These are phyloP conservation scores for Megastigmus dorsalis DNA, from an alignment of 2,888 invertebrate genomes.

Conservation along the genomic window DNA sequence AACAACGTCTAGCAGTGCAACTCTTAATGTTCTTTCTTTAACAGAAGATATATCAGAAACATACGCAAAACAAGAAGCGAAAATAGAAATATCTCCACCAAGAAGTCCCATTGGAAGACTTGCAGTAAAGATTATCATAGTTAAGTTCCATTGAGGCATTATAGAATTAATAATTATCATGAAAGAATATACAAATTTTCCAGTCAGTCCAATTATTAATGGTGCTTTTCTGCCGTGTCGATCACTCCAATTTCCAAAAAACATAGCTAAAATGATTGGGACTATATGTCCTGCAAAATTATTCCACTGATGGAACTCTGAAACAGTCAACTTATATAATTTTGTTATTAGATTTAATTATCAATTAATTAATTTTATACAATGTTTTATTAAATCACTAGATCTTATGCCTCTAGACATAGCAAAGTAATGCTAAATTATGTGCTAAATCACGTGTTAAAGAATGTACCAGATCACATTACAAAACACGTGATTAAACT, in stretches of 20 bases:
- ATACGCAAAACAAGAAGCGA: conserved; percentile 87
- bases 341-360: no score
- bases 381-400: no score
- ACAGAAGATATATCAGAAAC: conserved; percentile 85
- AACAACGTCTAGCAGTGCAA: no score
- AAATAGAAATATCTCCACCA: conserved; percentile 87
- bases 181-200: conserved; percentile 84
- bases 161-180: conserved; percentile 84
- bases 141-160: conserved; percentile 81
- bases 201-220: conserved; percentile 82
- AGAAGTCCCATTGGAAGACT: conserved; percentile 85
- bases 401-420: no score
- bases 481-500: no score
- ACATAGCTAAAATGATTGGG: conserved; percentile 85
- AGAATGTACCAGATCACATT: no score
- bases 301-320: conserved; percentile 87
- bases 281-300: conserved; percentile 83
- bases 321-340: no score
- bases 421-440: no score
- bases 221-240: conserved; percentile 85
- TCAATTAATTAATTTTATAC: no score
- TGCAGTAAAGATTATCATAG: conserved; percentile 85
- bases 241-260: conserved; percentile 89
- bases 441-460: no score
- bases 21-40: conserved; percentile 83